A percentile compares a stretch with the other conserved stretches of the same genome.
Conservation (phyloP, 92 coral and sea anemone genomes). For the Phenganax marumi region DNA sequence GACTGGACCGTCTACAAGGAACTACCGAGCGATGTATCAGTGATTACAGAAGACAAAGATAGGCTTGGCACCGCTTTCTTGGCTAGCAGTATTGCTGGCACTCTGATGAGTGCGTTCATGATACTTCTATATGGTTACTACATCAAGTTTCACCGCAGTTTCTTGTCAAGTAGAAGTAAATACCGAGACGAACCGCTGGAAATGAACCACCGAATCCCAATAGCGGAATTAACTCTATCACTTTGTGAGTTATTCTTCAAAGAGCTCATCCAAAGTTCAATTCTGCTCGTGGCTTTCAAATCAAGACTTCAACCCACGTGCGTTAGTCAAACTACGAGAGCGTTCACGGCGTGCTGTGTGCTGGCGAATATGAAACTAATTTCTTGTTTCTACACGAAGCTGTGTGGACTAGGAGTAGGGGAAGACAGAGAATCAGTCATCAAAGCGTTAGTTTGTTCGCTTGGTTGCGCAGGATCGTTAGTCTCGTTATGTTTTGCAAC, state of each 20-base stretch:
- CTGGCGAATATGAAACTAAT: not conserved
- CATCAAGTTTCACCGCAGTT: slow-evolving; percentile 11
- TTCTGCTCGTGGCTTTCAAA: not conserved
- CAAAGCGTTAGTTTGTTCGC: not conserved
- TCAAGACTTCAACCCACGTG: not conserved
- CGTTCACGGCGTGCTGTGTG: not conserved
- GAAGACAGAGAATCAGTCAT: not conserved
- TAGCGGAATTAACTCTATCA: not conserved
- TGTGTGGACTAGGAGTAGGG: not conserved
- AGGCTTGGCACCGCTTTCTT: not conserved
- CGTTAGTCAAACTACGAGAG: not conserved
- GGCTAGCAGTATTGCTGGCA: slow-evolving; percentile 3
- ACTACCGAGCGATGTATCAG: not conserved
- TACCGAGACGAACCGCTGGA: not conserved
- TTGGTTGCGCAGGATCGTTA: not conserved
- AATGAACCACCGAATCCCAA: not conserved
- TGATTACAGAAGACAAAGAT: not conserved
- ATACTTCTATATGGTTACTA: not conserved
- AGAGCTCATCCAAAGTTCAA: not conserved
- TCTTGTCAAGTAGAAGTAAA: not conserved
- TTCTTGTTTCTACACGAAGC: not conserved
- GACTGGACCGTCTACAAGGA: slow-evolving; percentile 6
- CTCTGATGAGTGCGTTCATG: not conserved
- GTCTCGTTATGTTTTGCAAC: not conserved
- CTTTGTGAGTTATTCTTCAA: not conserved